Percentiles rank a stretch among this genome's conserved stretches.
phyloP scores from a whole-genome alignment of 2,113 vertebrate species.

The Pteronura brasiliensis region DNA sequence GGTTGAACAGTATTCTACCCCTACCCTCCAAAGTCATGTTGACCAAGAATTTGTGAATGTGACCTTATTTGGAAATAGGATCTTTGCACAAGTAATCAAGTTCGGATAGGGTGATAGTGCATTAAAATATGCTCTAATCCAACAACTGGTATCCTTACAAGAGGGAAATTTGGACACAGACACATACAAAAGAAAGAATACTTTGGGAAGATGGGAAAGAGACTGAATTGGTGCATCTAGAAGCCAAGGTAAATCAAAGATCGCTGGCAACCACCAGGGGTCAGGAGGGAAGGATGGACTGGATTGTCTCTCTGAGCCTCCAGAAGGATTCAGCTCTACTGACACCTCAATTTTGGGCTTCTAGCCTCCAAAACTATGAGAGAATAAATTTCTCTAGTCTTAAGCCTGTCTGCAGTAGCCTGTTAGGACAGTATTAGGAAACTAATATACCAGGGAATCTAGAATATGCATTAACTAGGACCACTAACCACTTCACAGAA shows the following conservation, averaged over 20 bases:
- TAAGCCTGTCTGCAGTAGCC: neutral
- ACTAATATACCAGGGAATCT: neutral
- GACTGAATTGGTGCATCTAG: neutral
- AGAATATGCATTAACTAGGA: neutral
- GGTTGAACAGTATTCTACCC: neutral
- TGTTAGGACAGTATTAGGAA: neutral
- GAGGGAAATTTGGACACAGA: neutral
- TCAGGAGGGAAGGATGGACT: neutral
- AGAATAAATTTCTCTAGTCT: neutral
- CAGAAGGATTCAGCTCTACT: neutral
- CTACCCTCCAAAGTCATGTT: neutral
- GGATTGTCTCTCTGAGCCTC: neutral
- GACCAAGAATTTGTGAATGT: neutral
- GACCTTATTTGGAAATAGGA: neutral
- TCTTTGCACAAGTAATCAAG: neutral
- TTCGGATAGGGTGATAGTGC: neutral
- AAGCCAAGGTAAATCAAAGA: neutral
- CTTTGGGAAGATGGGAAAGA: neutral
- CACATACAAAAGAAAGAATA: neutral
- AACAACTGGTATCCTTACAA: neutral
- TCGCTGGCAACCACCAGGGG: neutral
- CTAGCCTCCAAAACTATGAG: neutral
- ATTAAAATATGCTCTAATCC: neutral
- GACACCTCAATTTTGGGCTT: neutral
- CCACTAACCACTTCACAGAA: neutral